Evolutionary conservation across 2,888 invertebrate species (phyloP), one percentile per base, ranked within the genome.

Genomic region (Theodoxus fluviatilis): DNA sequence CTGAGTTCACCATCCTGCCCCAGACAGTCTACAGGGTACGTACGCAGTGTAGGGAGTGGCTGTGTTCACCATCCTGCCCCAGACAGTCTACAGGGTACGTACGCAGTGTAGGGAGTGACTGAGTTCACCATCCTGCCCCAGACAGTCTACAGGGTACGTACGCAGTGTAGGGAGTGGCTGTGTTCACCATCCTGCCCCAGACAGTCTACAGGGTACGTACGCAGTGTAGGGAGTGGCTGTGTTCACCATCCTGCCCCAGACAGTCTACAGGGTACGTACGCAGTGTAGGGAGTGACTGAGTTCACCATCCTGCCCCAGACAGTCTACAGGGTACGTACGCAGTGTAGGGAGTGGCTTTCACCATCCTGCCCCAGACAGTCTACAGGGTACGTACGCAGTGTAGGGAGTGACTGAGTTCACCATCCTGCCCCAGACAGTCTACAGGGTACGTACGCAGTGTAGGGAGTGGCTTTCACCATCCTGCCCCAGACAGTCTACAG

Each of bases 1-100:
- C 76, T 15, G 82, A 83, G 52, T 69, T 83, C 18, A 76, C 76
- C 28, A 79, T 83, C 66, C 76, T 80, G 68, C 83, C 83, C 35
- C 83, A 83, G 73, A 81, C 82, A 22, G 81, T 83, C 4, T 82
- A 80, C 72, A 79, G 82, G 77, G 83, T 83, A 69, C 76, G 81
- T 75, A 52, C 3, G 3, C 0, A 9, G n/a, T n/a, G n/a, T n/a
- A 80, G 55, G 83, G 83, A 1, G 75, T 80, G 25, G 76, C 76
- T 15, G 82, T 83, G 52, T 69, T 83, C 18, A 76, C 76, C 28
- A 79, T 83, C 66, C 76, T 80, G 68, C 83, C 83, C 35, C 83
- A 83, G 73, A 81, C 82, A 22, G 81, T 83, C 4, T 82, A 80
- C 72, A 79, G 82, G 77, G 83, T 83, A 69, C 76, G 81, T 75